phyloP scores from a whole-genome alignment of 2,113 vertebrate species.

The Platichthys stellatus region DNA sequence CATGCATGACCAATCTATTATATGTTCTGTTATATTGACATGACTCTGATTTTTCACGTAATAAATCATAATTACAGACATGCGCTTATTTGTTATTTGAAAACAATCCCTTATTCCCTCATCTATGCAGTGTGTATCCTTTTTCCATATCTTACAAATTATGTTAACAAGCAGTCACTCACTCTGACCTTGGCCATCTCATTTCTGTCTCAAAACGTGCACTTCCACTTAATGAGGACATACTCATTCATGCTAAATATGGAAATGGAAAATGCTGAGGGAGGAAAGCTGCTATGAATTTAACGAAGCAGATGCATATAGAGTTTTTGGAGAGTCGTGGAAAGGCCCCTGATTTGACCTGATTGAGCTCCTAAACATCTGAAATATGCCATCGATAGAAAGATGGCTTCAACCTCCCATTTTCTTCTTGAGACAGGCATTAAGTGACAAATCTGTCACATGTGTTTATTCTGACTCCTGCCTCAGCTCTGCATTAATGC shows the following conservation, averaged over 20 bases:
- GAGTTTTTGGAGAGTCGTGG: slow-evolving; percentile 64
- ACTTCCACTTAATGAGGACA: slow-evolving; percentile 65
- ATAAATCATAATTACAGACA: not conserved
- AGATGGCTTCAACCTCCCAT: slow-evolving; percentile 45
- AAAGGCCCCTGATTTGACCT: slow-evolving; percentile 73
- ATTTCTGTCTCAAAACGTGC: slow-evolving; percentile 46
- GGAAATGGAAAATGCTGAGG: slow-evolving; percentile 32
- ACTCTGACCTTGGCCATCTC: slow-evolving; percentile 53
- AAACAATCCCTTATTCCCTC: not conserved
- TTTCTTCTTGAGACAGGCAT: slow-evolving; percentile 39
- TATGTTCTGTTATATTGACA: too few species aligned
- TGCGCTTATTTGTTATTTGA: not conserved
- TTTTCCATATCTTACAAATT: slow-evolving; percentile 24
- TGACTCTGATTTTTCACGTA: not conserved
- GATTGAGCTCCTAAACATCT: slow-evolving; percentile 67
- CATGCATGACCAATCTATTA: too few species aligned
- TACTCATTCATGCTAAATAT: slow-evolving; percentile 74
- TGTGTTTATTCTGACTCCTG: slow-evolving; percentile 33
- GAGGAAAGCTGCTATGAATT: slow-evolving; percentile 55
- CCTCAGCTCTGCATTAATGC: slow-evolving; percentile 9
- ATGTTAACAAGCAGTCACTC: slow-evolving; percentile 24
- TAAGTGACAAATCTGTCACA: slow-evolving; percentile 40
- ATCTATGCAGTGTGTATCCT: not conserved
- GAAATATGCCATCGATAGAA: slow-evolving; percentile 1
- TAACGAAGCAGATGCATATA: slow-evolving; percentile 75